These are phyloP conservation scores for Andrena praecox DNA, from an alignment of 2,888 invertebrate species.

Conservation along the genomic window DNA sequence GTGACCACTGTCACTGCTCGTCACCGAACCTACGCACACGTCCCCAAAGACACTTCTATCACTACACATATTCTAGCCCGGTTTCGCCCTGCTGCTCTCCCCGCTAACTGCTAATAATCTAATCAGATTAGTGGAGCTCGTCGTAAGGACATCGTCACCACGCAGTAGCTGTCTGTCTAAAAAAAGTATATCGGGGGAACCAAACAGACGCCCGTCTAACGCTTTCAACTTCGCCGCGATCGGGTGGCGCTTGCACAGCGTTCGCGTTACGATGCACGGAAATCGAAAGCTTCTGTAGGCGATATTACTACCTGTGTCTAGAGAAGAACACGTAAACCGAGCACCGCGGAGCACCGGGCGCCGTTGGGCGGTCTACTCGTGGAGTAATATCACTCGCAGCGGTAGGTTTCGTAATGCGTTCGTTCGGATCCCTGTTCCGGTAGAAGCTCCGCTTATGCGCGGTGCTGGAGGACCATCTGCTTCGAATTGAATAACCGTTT, in stretches of 20 bases:
- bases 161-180: background rate
- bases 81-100: conserved; percentile 58
- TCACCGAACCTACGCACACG: conserved; percentile 90
- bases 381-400: too few species aligned
- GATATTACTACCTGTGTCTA: conserved; percentile 36
- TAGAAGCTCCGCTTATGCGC: too few species aligned
- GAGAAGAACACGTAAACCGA: background rate
- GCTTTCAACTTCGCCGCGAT: conserved; percentile 10
- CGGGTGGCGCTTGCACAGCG: conserved; percentile 47
- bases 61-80: conserved; percentile 78
- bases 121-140: conserved; percentile 42
- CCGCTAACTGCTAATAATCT: conserved; percentile 61
- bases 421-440: too few species aligned
- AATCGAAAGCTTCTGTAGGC: conserved; percentile 45
- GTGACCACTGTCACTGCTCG: conserved; percentile 96
- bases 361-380: too few species aligned
- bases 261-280: conserved; percentile 43
- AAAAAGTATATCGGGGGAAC: background rate
- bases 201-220: background rate
- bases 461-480: too few species aligned
- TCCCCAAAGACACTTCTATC: conserved; percentile 83
- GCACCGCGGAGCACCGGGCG: too few species aligned
- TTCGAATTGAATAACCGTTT: too few species aligned
- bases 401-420: too few species aligned
- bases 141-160: conserved; percentile 12